Base-by-base conservation (phyloP, 2,113 vertebrate genomes). In the Cacatua alba region DNA sequence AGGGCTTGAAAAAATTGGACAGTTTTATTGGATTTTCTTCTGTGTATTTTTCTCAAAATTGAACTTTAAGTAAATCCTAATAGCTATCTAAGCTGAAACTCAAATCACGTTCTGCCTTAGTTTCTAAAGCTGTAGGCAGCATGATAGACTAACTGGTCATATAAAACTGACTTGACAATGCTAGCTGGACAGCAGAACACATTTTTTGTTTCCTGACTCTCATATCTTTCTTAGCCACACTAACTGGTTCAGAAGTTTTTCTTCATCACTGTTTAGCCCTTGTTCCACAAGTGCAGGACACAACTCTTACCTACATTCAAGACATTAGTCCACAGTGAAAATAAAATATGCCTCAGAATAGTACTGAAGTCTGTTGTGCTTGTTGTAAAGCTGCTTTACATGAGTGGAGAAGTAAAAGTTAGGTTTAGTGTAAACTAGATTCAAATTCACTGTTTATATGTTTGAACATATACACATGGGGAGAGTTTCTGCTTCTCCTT, bases 21-120 rank as follows among this genome's bases (percentile, higher is more conserved):
- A 69, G 25, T 92, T 95, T 89, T 82, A 86, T 35, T 91, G 78
- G 48, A 86, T 64, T 88, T 95, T 87, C 72, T 83, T 29, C 55
- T 65, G 17, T 51, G 52, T 60, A 44, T 94, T 81, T 86, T 96
- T 86, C 63, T 82, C 59, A 71, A 87, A 95, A 92, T 35, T 71
- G 33, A 92, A 70, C 85, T 79, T 92, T 28, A 93, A 83, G 67
- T 17, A 90, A 86, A 87, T 87, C 20, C 43, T 75, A 57, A 10
- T 64, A 60, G 59, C 31, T 91, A 35, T 43, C 41, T 88, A 67
- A 89, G 48, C 72, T 82, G 71, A 80, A 96, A 76, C 37, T 90
- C 24, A 90, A 74, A 91, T 78, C 26, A 52, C 19, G 31, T 90
- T 88, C 65, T 91, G 70, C 43, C 57, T 86, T 71, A 57, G 44